Evolutionary conservation across 2,888 invertebrate genomes (phyloP).

Genomic region (Mycalesis mineus): DNA sequence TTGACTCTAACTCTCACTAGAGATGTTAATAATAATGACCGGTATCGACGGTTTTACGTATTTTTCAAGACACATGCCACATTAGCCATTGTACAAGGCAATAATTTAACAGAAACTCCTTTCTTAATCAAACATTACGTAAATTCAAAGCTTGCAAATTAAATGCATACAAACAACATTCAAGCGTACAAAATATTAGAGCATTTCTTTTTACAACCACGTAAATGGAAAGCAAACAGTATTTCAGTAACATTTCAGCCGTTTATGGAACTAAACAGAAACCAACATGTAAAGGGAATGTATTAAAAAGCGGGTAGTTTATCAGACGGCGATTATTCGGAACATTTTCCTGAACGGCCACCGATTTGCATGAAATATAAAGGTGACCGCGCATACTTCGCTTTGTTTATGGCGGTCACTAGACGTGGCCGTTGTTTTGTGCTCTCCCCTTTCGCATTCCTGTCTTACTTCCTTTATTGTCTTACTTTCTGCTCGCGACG

Average conservation of each 20-base stretch:
- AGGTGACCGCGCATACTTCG: conserved; percentile 74
- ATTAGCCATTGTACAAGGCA: too few species aligned
- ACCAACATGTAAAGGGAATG: conserved; percentile 24
- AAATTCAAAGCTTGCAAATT: neutral
- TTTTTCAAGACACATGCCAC: too few species aligned
- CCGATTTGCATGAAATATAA: conserved; percentile 77
- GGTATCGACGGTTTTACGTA: too few species aligned
- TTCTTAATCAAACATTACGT: neutral
- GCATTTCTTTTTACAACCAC: neutral
- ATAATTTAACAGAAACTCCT: too few species aligned
- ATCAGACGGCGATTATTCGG: conserved; percentile 30
- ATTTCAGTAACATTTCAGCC: neutral
- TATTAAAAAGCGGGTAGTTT: conserved; percentile 27
- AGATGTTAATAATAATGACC: too few species aligned
- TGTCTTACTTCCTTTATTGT: conserved; percentile 72
- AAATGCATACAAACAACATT: neutral
- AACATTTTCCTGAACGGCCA: conserved; percentile 33
- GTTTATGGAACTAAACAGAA: conserved; percentile 10
- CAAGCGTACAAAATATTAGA: neutral
- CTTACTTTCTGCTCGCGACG: conserved; percentile 72
- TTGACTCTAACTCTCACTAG: too few species aligned
- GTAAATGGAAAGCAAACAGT: neutral
- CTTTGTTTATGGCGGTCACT: conserved; percentile 74
- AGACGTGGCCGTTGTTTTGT: conserved; percentile 46
- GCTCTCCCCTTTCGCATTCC: conserved; percentile 65